Percentiles rank a stretch among this genome's conserved stretches.
These are phyloP conservation scores for Drosophila nigritarsus DNA, from an alignment of 2,888 invertebrate genomes.

Conservation along the genomic window DNA sequence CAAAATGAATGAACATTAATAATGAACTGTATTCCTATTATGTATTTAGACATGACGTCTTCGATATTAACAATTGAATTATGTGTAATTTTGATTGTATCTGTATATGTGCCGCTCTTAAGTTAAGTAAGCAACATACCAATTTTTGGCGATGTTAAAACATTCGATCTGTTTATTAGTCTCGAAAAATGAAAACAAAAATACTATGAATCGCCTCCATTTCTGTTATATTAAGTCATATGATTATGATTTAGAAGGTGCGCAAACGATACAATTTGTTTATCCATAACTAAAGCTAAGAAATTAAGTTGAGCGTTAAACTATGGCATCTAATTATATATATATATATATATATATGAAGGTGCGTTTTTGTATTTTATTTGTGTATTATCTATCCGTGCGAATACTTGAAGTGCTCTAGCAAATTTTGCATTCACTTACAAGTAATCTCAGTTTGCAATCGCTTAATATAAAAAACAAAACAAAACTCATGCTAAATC, in stretches of 20 bases:
- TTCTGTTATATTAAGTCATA: slow-evolving; percentile 35
- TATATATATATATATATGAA: slow-evolving; percentile 11
- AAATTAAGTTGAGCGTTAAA: slow-evolving; percentile 38
- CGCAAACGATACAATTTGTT: slow-evolving; percentile 29
- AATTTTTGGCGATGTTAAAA: slow-evolving; percentile 36
- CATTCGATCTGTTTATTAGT: slow-evolving; percentile 42
- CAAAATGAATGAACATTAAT: slow-evolving; percentile 35
- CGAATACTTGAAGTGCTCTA: slow-evolving; percentile 21
- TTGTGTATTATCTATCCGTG: slow-evolving; percentile 19
- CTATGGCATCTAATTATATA: slow-evolving; percentile 12
- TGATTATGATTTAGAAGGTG: slow-evolving; percentile 31
- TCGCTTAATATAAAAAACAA: slow-evolving; percentile 35
- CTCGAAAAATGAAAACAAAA: slow-evolving; percentile 33
- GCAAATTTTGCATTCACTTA: slow-evolving; percentile 17
- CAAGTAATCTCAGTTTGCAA: slow-evolving; percentile 35
- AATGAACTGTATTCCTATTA: slow-evolving; percentile 76
- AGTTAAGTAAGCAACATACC: slow-evolving; percentile 38
- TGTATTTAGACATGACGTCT: slow-evolving; percentile 54
- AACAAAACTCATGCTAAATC: slow-evolving; percentile 16
- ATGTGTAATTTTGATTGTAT: slow-evolving; percentile 44
- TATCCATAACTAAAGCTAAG: slow-evolving; percentile 28
- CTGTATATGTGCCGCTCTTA: slow-evolving; percentile 37
- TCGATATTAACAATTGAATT: slow-evolving; percentile 56
- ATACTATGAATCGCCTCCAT: slow-evolving; percentile 1
- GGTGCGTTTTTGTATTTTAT: slow-evolving; percentile 32